Base-by-base conservation (phyloP, 1,140 invertebrate genomes). In the Trichogramma pretiosum region DNA sequence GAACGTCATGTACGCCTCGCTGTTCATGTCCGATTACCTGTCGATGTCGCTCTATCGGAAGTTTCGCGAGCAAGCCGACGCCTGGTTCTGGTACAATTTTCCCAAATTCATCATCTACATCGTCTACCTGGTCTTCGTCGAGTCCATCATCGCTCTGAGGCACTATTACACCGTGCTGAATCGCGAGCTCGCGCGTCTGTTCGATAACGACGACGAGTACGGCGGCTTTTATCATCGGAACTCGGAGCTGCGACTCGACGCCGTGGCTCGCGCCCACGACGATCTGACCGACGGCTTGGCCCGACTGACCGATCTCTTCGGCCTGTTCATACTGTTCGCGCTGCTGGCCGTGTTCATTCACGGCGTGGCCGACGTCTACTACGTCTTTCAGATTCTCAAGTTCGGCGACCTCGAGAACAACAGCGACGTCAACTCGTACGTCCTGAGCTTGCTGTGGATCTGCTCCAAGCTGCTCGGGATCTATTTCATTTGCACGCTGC, bases 401-500 rank as follows among this genome's bases (percentile, higher is more conserved):
- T n/a, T n/a, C n/a, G n/a, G n/a, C n/a, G n/a, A n/a, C n/a, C n/a
- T n/a, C n/a, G n/a, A n/a, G n/a, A n/a, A n/a, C n/a, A n/a, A n/a
- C n/a, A n/a, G n/a, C n/a, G n/a, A n/a, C n/a, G n/a, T n/a, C n/a
- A n/a, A n/a, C n/a, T 26, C 35, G 1, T 46, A 19, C 11, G 3
- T 24, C 2, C 19, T 37, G 2, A 19, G 19, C 22, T 18, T 46
- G 4, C 17, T 46, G 2, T 46, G 34, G 34, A 4, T 46, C 5
- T 5, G 11, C 7, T 37, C 44, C 0, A 46, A 46, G 11, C 2
- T 46, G 3, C 11, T 46, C 8, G 44, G 34, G 1, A 18, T 46
- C 14, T 46, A 46, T 21, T 46, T 46, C n/a, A 1, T 46, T 5
- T 46, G 44, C 44, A 37, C 34, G 13, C n/a, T 46, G 13, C 35